Evolutionary conservation across 2,797 vertebrate genomes (phyloP).

Genomic region (Dendrocincla tyrannina): DNA sequence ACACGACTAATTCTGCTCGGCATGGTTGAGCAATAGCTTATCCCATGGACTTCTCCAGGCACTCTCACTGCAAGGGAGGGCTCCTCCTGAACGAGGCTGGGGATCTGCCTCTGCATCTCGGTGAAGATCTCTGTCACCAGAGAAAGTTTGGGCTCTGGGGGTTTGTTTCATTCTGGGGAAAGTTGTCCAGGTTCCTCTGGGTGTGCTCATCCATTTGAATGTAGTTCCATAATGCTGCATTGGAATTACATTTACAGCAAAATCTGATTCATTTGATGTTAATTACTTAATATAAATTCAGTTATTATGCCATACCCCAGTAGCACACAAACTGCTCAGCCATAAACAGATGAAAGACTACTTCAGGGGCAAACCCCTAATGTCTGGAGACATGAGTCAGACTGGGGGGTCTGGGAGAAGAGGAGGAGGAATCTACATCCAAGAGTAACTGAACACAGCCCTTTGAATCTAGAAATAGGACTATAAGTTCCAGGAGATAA

Average conservation of each 20-base stretch:
- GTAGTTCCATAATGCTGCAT: not conserved
- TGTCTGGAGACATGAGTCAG: slow-evolving; percentile 2
- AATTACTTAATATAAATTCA: slow-evolving; percentile 56
- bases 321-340: slow-evolving; percentile 52
- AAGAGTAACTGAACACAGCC: not conserved
- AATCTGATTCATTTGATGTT: slow-evolving; percentile 42
- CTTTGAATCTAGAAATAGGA: slow-evolving; percentile 32
- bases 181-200: not conserved
- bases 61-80: not conserved
- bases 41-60: slow-evolving; percentile 24
- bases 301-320: slow-evolving; percentile 27
- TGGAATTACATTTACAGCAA: not conserved
- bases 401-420: not conserved
- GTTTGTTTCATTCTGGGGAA: not conserved
- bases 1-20: slow-evolving; percentile 52
- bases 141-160: not conserved
- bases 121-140: not conserved
- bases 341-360: slow-evolving; percentile 54
- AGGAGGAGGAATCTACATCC: slow-evolving; percentile 25
- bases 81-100: not conserved
- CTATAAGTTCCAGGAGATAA: slow-evolving; percentile 14
- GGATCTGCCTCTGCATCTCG: not conserved
- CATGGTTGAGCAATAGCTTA: slow-evolving; percentile 44
- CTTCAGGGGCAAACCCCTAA: slow-evolving; percentile 6
- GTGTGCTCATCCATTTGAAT: not conserved